Conservation (phyloP, 2,797 vertebrate genomes). For the Peromyscus attwateri region DNA sequence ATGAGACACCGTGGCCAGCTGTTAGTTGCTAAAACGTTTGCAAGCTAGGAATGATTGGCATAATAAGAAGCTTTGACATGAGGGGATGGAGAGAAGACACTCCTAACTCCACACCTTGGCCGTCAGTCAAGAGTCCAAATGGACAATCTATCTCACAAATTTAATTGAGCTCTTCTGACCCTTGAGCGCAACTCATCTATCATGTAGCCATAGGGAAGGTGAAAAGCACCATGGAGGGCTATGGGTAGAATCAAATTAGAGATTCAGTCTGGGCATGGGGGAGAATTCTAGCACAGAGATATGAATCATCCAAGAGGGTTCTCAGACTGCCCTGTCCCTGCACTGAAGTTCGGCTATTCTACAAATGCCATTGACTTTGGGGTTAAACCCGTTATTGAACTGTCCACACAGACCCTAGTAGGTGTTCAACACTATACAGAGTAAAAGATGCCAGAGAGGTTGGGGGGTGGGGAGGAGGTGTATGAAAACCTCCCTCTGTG, state of each 20-base stretch:
- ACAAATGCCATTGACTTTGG: not conserved
- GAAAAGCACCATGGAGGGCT: not conserved
- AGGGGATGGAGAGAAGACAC: fast-evolving
- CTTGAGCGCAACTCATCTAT: not conserved
- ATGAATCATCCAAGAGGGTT: not conserved
- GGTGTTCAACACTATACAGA: fast-evolving
- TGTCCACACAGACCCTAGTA: not conserved
- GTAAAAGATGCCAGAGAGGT: fast-evolving
- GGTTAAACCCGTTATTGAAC: not conserved
- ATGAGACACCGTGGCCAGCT: fast-evolving
- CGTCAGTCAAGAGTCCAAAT: not conserved
- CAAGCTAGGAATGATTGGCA: not conserved
- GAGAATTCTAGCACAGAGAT: not conserved
- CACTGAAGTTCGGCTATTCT: not conserved
- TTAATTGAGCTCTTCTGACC: not conserved
- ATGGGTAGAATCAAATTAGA: not conserved
- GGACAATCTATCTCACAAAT: not conserved
- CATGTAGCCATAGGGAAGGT: fast-evolving
- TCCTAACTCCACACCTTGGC: not conserved
- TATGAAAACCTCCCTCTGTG: too few species aligned
- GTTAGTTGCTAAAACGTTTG: not conserved
- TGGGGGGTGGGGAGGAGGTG: not conserved
- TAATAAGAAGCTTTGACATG: not conserved
- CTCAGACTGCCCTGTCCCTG: not conserved
- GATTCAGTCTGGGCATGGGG: not conserved